These are phyloP conservation scores for Aplocera efformata DNA, from an alignment of 2,888 invertebrate species.

Conservation along the genomic window DNA sequence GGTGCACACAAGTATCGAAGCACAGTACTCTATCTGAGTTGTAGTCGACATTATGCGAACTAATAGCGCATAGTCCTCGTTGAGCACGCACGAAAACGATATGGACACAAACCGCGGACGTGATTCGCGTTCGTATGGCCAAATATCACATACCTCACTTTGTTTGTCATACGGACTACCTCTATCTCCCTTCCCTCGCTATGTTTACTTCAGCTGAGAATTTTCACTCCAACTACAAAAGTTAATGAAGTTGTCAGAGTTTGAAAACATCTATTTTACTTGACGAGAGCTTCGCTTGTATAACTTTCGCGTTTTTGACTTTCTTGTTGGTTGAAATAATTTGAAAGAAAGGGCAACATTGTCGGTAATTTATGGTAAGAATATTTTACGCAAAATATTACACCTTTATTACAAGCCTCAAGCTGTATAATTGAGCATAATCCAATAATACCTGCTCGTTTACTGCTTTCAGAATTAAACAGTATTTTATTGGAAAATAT, in stretches of 20 bases:
- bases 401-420: too few relatives aligned
- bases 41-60: constrained; percentile 15
- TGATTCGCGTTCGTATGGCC: constrained; percentile 12
- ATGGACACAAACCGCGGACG: constrained; percentile 18
- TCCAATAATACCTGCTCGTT: too few relatives aligned
- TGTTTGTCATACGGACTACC: constrained; percentile 5
- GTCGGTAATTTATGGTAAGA: constrained; percentile 3
- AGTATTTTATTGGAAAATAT: background rate
- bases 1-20: constrained; percentile 11
- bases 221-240: constrained; percentile 7
- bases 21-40: constrained; percentile 8
- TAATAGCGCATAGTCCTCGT: constrained; percentile 12
- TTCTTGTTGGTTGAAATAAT: constrained; percentile 27
- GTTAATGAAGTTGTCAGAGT: constrained; percentile 22
- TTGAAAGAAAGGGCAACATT: constrained; percentile 18
- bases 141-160: constrained; percentile 11
- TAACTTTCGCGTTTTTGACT: constrained; percentile 28
- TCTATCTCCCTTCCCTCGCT: too few relatives aligned
- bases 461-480: background rate
- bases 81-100: constrained; percentile 14
- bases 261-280: constrained; percentile 27
- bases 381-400: too few relatives aligned
- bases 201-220: constrained; percentile 8
- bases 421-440: constrained; percentile 3
- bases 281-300: constrained; percentile 27